Evolutionary conservation across 2,888 invertebrate genomes (phyloP).

Genomic region (Philhelius pedissequus): DNA sequence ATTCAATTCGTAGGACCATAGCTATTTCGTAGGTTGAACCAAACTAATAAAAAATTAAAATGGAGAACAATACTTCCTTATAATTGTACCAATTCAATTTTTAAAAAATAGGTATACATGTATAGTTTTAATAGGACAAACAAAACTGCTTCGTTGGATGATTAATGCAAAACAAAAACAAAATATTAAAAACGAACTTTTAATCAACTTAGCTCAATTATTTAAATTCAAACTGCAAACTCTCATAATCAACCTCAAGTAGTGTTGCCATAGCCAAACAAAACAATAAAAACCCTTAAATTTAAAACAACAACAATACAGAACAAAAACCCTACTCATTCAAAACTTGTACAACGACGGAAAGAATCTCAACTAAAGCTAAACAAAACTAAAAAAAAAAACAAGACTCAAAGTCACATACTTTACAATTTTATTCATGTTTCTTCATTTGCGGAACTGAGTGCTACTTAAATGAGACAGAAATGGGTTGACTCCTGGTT

Average conservation of each 20-base stretch:
- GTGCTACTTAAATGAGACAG: conserved; percentile 14
- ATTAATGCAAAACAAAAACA: background rate
- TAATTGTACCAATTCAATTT: background rate
- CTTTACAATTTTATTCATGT: conserved; percentile 24
- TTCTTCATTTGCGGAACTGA: conserved; percentile 16
- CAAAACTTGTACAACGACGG: background rate
- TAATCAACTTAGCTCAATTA: conserved; percentile 6
- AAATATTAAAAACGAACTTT: background rate
- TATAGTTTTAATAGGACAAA: background rate
- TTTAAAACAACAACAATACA: background rate
- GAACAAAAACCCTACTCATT: background rate
- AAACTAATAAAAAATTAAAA: too few relatives aligned
- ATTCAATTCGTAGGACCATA: too few relatives aligned
- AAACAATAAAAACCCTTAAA: background rate
- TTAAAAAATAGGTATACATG: background rate
- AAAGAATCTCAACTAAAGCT: background rate
- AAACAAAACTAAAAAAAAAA: background rate
- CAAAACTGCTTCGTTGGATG: background rate
- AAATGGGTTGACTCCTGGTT: conserved; percentile 13
- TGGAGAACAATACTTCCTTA: background rate
- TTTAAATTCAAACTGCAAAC: conserved; percentile 38
- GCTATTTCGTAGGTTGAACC: too few relatives aligned
- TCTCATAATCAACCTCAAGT: conserved; percentile 28
- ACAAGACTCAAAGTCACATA: background rate
- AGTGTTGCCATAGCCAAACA: background rate